A percentile compares a stretch with the other conserved stretches of the same genome.
These are phyloP conservation scores for Okapia johnstoni DNA, from an alignment of 2,113 vertebrate species.

Conservation along the genomic window DNA sequence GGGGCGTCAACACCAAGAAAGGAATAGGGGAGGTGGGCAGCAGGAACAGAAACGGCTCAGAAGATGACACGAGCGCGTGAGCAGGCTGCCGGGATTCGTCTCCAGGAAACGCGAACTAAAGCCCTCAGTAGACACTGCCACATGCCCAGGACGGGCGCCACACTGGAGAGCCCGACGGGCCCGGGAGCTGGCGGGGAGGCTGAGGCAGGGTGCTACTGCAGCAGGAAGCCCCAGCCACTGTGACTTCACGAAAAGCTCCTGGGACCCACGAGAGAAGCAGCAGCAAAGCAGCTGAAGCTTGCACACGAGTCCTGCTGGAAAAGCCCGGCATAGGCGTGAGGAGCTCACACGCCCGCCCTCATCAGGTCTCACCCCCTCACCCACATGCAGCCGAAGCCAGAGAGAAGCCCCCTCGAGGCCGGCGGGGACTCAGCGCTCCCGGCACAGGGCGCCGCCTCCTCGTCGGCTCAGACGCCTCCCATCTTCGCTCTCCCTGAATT, in stretches of 20 bases:
- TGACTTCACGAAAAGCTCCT: background rate
- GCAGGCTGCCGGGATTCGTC: no score
- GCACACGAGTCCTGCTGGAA: background rate
- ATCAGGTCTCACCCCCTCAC: background rate
- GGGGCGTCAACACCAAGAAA: background rate
- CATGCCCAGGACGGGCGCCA: rapidly evolving
- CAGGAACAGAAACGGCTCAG: rapidly evolving
- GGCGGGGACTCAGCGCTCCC: rapidly evolving
- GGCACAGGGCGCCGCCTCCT: background rate
- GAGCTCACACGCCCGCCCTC: rapidly evolving
- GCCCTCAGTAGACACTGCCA: rapidly evolving
- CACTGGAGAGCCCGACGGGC: rapidly evolving
- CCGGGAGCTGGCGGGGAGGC: rapidly evolving
- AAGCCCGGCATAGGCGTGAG: background rate
- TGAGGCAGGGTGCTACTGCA: background rate
- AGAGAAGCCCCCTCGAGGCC: rapidly evolving
- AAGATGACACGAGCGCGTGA: rapidly evolving
- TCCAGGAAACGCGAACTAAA: background rate
- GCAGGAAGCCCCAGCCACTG: background rate
- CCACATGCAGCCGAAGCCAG: background rate
- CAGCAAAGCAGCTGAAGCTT: background rate
- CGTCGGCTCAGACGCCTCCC: background rate
- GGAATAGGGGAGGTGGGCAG: background rate
- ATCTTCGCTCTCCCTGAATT: background rate
- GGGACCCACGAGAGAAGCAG: background rate